Conservation (phyloP, 2,888 invertebrate species). For the Synanthedon tipuliformis region DNA sequence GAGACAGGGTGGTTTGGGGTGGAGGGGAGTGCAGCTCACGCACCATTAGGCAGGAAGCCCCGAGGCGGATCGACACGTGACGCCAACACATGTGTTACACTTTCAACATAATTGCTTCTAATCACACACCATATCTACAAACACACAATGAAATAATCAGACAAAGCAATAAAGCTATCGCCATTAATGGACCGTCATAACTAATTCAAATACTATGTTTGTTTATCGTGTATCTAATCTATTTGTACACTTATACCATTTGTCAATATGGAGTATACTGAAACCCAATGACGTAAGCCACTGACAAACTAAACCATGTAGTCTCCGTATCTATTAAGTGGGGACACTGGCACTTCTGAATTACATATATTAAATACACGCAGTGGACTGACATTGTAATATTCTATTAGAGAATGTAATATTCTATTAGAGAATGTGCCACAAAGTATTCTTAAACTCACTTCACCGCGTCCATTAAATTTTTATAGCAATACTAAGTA, state of each 20-base stretch:
- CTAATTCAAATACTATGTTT: neutral
- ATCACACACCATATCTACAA: conserved; percentile 24
- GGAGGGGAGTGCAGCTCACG: conserved; percentile 34
- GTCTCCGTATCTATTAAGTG: too few species aligned
- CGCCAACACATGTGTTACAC: conserved; percentile 54
- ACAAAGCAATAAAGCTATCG: conserved; percentile 6
- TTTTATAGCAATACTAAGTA: neutral
- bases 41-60: conserved; percentile 57
- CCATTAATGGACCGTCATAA: conserved; percentile 4
- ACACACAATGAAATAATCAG: conserved; percentile 1
- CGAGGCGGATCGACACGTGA: conserved; percentile 48
- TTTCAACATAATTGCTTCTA: conserved; percentile 63
- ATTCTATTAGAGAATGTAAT: too few species aligned
- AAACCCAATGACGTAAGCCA: neutral
- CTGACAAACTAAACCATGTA: too few species aligned
- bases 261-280: neutral
- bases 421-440: too few species aligned
- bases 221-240: neutral
- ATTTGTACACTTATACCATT: neutral
- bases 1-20: conserved; percentile 15
- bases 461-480: neutral
- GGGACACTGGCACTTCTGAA: too few species aligned
- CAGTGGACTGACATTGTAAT: too few species aligned
- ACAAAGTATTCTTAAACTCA: too few species aligned
- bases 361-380: too few species aligned